A percentile compares a stretch with the other conserved stretches of the same genome.
These are phyloP conservation scores for Paramormyrops kingsleyae DNA, from an alignment of 2,113 vertebrate genomes.

Conservation along the genomic window DNA sequence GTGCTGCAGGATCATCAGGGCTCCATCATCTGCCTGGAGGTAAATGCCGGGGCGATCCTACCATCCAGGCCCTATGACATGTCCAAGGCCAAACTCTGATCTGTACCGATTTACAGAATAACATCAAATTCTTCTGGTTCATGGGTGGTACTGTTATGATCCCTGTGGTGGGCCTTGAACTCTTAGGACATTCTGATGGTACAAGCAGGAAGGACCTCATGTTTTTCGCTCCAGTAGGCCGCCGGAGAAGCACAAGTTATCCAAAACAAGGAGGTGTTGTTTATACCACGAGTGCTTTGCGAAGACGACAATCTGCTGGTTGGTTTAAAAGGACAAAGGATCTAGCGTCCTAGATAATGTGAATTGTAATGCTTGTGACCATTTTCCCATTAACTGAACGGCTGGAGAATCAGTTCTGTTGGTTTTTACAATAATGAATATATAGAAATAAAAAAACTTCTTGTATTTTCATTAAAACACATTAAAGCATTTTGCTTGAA, in stretches of 20 bases:
- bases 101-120: not conserved
- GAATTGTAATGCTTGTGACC: not conserved
- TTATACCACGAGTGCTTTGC: not conserved
- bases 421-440: not conserved
- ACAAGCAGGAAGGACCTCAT: not conserved
- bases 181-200: not conserved
- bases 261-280: not conserved
- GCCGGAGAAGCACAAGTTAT: not conserved
- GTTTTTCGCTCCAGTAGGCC: not conserved
- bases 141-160: not conserved
- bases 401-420: not conserved
- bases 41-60: conserved; percentile 25
- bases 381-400: not conserved
- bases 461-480: not conserved
- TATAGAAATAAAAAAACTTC: not conserved
- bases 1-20: conserved; percentile 71
- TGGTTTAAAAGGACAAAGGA: not conserved
- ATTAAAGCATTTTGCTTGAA: not conserved
- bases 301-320: not conserved
- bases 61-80: not conserved
- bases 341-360: not conserved
- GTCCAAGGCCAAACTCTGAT: not conserved
- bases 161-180: not conserved
- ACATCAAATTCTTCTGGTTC: not conserved
- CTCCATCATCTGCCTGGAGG: conserved; percentile 70